Conservation (phyloP, 2,797 vertebrate species). For the Pachyuromys duprasi region DNA sequence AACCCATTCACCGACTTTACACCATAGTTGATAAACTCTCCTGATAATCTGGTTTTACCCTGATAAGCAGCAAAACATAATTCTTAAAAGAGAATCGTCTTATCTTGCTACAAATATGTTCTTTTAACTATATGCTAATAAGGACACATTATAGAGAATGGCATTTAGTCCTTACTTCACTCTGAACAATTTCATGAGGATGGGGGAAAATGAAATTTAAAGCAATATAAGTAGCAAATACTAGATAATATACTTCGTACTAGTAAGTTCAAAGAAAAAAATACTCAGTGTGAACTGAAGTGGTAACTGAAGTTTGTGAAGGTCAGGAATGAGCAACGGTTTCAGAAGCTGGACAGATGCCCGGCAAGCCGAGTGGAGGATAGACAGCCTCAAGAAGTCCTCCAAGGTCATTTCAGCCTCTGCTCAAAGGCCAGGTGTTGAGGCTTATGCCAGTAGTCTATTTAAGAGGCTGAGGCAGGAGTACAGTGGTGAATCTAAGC, state of each 20-base stretch:
- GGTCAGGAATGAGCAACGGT: fast-evolving
- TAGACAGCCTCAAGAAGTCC: fast-evolving
- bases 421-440: not conserved
- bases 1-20: not conserved
- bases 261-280: not conserved
- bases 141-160: not conserved
- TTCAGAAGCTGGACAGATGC: fast-evolving
- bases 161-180: not conserved
- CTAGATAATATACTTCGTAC: not conserved
- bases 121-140: not conserved
- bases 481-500: not conserved
- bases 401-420: not conserved
- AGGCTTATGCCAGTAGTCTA: not conserved
- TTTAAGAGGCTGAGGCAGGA: not conserved
- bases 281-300: not conserved
- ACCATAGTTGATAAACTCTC: not conserved
- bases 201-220: not conserved
- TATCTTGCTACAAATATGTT: not conserved
- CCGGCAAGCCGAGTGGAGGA: fast-evolving
- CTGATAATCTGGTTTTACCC: not conserved
- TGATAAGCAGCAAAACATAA: not conserved
- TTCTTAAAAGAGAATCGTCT: not conserved
- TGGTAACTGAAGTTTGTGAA: not conserved
- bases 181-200: not conserved
- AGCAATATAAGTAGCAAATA: not conserved